Evolutionary conservation across 1,140 invertebrate genomes (phyloP), one percentile per base, ranked within the genome.

Genomic region (Ostrea edulis): DNA sequence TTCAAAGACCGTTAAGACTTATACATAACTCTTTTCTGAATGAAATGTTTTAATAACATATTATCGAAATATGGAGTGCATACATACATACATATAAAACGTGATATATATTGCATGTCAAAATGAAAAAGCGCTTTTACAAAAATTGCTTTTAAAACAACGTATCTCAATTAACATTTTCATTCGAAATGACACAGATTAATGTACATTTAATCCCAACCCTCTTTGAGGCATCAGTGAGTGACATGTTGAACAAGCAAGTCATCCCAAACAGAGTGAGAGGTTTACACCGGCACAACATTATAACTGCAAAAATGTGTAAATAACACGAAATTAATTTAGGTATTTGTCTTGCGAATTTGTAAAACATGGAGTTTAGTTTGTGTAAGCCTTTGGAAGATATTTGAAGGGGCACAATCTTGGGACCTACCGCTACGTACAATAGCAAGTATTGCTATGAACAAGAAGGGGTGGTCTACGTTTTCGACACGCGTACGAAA

Each of bases 281-380:
- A 25, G 68, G 68, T 77, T 77, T 29, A 77, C 68, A 77, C 68
- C 68, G 29, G 29, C 29, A 35, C 68, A 25, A 77, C 68, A 77
- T 77, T 77, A 35, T 25, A 22, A 35, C 14, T 22, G 68, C 29
- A 29, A 29, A 77, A 29, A 77, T 71, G 68, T 77, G 68, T 25
- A 77, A 77, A 77, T 35, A 77, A 77, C 68, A 77, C 29, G 68
- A 29, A 77, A 77, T 29, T 77, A 22, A 77, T 77, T 77, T 29
- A 25, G 22, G 29, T 29, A 77, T 35, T 35, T 77, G 5, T 22
- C 68, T 25, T 77, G 35, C 25, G 17, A n/a, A 62, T 14, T 44
- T 77, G 68, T 29, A 22, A 29, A 77, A 77, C 22, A 77, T 5
- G 1, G 14, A 62, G 17, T 2, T 62, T 29, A 29, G 12, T 77